Evolutionary conservation across 2,797 vertebrate genomes (phyloP), one percentile per base, ranked within the genome.

Genomic region (Lagocephalus sceleratus): DNA sequence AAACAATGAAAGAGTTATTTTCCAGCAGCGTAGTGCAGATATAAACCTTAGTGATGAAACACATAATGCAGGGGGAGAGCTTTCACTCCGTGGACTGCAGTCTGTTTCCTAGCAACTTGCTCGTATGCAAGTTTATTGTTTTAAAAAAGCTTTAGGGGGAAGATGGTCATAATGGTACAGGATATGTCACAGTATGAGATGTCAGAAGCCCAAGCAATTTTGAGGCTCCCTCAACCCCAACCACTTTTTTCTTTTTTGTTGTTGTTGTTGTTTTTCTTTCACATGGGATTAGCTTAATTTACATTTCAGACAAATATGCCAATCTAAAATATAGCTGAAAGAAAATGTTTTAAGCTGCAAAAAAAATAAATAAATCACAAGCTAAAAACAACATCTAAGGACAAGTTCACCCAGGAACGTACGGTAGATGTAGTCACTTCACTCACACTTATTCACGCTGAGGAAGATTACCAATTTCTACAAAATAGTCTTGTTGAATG

Each of bases 21-120:
- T 35, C 32, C 32, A 35, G 32, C 32, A 1, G 10, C 14, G 14
- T 35, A 14, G 32, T 35, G 32, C 12, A 12, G 32, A 35, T 35
- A 12, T 35, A 44, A 78, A 41, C 72, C 57, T 21, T 17, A 60
- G 51, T 51, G 53, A 75, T 63, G 44, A 67, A 79, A 71, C 20
- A n/a, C 56, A 15, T 49, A 29, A 53, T 35, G 47, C 40, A 58
- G 49, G 51, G 32, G 58, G 51, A 66, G 48, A 38, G 15, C 60
- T 74, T 63, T 71, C 29, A 49, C 47, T 50, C 66, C 56, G 29
- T 26, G 42, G 63, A 67, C 71, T 64, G 26, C 68, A 70, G 72
- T 82, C 81, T 78, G 89, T 91, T 90, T 76, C 90, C 86, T 88
- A 89, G 88, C 89, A 91, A 91, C 89, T 73, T 81, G 52, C 68